These are phyloP conservation scores for Drosophila prosaltans DNA, from an alignment of 1,140 invertebrate genomes.

Conservation along the genomic window DNA sequence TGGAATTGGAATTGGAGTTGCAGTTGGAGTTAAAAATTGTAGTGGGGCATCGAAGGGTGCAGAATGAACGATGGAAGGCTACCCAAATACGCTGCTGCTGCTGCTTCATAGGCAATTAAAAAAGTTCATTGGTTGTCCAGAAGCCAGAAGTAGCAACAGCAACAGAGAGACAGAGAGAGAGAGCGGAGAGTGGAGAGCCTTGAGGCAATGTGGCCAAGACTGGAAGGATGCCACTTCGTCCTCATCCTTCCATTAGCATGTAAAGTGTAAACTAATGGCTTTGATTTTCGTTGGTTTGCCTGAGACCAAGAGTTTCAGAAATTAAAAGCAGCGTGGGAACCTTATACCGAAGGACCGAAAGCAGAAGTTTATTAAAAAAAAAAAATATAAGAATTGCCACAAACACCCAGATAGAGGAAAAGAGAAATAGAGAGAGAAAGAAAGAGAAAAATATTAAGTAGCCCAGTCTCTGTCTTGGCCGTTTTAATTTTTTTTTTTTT, in stretches of 20 bases:
- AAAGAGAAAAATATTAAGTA: conserved; percentile 38
- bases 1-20: conserved; percentile 6
- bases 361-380: conserved; percentile 73
- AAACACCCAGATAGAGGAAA: not conserved
- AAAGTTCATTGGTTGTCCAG: conserved; percentile 79
- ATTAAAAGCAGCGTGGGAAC: conserved; percentile 76
- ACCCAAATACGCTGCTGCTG: conserved; percentile 62
- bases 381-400: conserved; percentile 12
- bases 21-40: not conserved
- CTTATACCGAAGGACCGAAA: conserved; percentile 11
- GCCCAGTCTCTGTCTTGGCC: conserved; percentile 11
- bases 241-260: conserved; percentile 71
- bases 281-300: conserved; percentile 53
- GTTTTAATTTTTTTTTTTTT: conserved; percentile 6
- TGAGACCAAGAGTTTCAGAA: conserved; percentile 29
- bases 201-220: conserved; percentile 26
- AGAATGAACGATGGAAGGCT: conserved; percentile 36
- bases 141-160: conserved; percentile 17
- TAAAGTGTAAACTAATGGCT: conserved; percentile 81
- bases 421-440: conserved; percentile 7
- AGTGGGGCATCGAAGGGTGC: not conserved
- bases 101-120: conserved; percentile 76
- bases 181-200: conserved; percentile 11
- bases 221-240: conserved; percentile 29
- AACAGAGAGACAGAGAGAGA: not conserved